Conservation (phyloP, 2,113 vertebrate genomes). For the Orcinus orca region DNA sequence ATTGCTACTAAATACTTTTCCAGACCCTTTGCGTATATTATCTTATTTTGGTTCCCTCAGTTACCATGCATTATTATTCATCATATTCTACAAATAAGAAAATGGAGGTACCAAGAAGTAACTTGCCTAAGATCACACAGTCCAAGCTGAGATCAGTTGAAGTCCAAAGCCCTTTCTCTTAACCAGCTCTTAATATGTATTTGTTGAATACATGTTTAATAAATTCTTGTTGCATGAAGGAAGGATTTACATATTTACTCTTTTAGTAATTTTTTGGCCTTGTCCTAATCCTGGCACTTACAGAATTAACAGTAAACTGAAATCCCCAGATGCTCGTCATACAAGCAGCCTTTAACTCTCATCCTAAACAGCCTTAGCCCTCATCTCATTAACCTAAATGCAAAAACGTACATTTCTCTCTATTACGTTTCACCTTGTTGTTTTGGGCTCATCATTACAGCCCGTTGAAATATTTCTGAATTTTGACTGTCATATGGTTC, state of each 20-base stretch:
- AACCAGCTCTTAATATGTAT: not conserved
- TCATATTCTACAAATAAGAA: slow-evolving; percentile 18
- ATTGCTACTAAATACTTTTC: not conserved
- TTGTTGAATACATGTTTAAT: not conserved
- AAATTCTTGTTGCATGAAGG: not conserved
- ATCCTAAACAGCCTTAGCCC: not conserved
- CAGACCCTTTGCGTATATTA: not conserved
- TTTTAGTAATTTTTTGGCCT: not conserved
- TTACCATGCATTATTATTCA: not conserved
- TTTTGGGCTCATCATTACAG: not conserved
- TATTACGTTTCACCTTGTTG: not conserved
- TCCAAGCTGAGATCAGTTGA: not conserved
- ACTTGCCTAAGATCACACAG: not conserved
- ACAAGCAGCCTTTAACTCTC: slow-evolving; percentile 23
- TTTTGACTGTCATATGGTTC: not conserved
- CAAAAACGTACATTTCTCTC: not conserved
- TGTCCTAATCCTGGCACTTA: not conserved
- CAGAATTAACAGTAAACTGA: slow-evolving; percentile 9
- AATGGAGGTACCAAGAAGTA: not conserved
- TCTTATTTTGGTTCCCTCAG: not conserved
- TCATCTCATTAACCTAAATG: not conserved
- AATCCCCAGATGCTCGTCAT: not conserved
- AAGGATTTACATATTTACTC: not conserved
- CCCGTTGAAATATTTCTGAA: not conserved
- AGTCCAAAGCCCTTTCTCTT: not conserved